Base-by-base conservation (phyloP, 2,888 invertebrate species). In the Oxyteleia sp. region DNA sequence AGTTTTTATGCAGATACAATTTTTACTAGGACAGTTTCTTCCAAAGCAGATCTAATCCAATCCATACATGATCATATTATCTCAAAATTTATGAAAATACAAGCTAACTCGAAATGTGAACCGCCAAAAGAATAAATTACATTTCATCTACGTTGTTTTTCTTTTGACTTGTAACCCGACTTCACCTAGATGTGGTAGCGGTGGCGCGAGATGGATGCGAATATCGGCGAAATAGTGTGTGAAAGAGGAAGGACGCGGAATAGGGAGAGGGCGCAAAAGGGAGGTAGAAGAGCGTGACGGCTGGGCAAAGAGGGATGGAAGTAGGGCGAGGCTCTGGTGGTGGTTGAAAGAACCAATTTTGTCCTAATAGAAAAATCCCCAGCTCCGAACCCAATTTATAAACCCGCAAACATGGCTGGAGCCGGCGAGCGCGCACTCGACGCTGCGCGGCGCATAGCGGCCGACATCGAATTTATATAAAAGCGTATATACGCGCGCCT, bases 321-420 rank as follows among this genome's bases (percentile, higher is more conserved):
- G 75, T 29, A 66, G 59, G 63, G 32, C 47, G 78, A 89, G 87
- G 90, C 89, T 88, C 91, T 91, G 92, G 93, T 91, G 92, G 91
- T 88, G 92, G 92, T 93, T 93, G 93, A 93, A 93, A 93, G 93
- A 93, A 93, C 92, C 93, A 93, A 93, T 93, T 93, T 93, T 92
- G 89, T 89, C 92, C 92, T 93, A 93, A 93, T 93, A 93, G 93
- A 93, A 93, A 93, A 93, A 93, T 93, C 93, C 92, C 92, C 92
- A 91, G 91, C 91, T 90, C 91, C 89, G 92, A 92, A 93, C 92
- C 92, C 93, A 93, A 93, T 93, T 93, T 93, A 93, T 93, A 92
- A 93, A 91, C 91, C 93, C 93, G 93, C 93, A 93, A 93, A 93
- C 92, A 92, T 93, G 93, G 93, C 92, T 92, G 91, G 86, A 88